Evolutionary conservation across 2,113 vertebrate species (phyloP).

Genomic region (Brachypteracias leptosomus): DNA sequence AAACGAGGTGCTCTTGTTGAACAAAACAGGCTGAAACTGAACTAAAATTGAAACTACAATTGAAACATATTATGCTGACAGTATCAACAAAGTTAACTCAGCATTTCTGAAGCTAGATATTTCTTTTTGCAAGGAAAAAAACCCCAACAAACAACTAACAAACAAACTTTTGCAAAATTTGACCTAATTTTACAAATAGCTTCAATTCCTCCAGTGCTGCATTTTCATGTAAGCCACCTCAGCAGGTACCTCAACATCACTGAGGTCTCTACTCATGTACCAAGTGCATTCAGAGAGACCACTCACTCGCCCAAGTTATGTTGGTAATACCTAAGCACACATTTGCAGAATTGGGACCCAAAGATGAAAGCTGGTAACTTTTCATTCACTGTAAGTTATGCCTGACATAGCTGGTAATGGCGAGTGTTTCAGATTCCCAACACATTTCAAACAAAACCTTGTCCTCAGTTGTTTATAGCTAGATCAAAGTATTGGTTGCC

Average conservation of each 20-base stretch:
- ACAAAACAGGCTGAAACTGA: not conserved
- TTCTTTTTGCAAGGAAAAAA: not conserved
- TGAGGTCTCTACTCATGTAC: not conserved
- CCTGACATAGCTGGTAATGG: fast-evolving
- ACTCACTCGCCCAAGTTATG: fast-evolving
- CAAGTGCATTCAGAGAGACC: not conserved
- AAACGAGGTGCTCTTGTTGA: not conserved
- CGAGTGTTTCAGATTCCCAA: not conserved
- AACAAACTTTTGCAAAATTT: not conserved
- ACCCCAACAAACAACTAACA: no score
- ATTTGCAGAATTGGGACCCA: not conserved
- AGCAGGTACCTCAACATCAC: not conserved
- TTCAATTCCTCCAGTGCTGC: not conserved
- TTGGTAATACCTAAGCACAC: not conserved
- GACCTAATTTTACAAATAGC: not conserved
- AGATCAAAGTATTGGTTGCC: not conserved
- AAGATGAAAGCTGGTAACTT: not conserved
- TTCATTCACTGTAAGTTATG: not conserved
- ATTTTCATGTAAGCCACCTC: not conserved
- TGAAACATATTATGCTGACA: not conserved
- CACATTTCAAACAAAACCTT: not conserved
- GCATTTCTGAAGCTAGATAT: not conserved
- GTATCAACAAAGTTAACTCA: not conserved
- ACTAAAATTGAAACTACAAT: not conserved
- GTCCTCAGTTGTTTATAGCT: not conserved